Conservation (phyloP, 2,888 invertebrate genomes). For the Chorisops tibialis region DNA sequence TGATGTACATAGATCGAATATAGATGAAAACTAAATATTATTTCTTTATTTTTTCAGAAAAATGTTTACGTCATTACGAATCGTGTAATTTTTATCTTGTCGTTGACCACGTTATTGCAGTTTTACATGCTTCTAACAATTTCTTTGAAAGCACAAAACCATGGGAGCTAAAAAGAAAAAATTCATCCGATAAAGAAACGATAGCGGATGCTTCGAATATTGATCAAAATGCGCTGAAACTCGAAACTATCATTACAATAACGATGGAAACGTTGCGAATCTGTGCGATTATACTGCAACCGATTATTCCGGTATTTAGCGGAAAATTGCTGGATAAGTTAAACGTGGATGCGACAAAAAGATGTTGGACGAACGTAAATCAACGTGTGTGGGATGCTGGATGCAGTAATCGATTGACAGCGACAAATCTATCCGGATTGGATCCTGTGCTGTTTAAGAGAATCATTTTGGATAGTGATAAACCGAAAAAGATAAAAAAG, state of each 20-base stretch:
- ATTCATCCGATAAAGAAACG: neutral
- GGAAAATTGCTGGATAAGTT: conserved; percentile 68
- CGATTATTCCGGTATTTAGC: conserved; percentile 76
- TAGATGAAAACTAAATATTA: no score
- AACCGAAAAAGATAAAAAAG: conserved; percentile 36
- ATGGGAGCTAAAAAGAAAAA: conserved; percentile 73
- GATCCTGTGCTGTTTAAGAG: conserved; percentile 46
- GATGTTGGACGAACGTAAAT: conserved; percentile 55
- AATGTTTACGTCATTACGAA: conserved; percentile 66
- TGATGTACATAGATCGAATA: conserved; percentile 22
- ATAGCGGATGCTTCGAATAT: no score
- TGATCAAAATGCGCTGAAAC: conserved; percentile 53
- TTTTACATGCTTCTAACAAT: conserved; percentile 74
- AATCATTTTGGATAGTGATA: conserved; percentile 38
- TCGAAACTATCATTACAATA: conserved; percentile 74
- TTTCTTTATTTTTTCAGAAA: conserved; percentile 51
- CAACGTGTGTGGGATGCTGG: no score
- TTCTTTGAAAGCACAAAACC: conserved; percentile 85
- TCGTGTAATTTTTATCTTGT: conserved; percentile 79
- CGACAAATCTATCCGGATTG: conserved; percentile 23
- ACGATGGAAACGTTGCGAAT: conserved; percentile 82
- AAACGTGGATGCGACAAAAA: conserved; percentile 51
- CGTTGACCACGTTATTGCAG: conserved; percentile 71
- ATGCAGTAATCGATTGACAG: neutral
- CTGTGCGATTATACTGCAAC: conserved; percentile 75